Conservation (phyloP, 1,140 invertebrate genomes). For the Wasmannia auropunctata region DNA sequence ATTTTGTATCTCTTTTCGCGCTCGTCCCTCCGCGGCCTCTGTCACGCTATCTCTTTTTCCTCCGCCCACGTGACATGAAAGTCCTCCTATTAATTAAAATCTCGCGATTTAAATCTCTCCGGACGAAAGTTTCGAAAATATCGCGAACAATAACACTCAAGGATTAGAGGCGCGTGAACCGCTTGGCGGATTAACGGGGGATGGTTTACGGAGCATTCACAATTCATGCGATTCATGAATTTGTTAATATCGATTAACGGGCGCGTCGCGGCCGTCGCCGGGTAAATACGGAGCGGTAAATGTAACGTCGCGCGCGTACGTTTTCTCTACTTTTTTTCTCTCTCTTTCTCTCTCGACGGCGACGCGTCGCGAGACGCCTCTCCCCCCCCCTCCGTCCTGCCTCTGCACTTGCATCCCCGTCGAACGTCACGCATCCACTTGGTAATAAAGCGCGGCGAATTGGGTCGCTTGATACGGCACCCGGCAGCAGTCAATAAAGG, state of each 20-base stretch:
- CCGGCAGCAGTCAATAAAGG: conserved; percentile 30
- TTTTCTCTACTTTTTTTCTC: neutral
- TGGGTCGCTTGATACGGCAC: conserved; percentile 53
- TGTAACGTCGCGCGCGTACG: neutral
- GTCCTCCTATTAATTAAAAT: neutral
- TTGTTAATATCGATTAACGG: conserved; percentile 23
- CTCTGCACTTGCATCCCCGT: conserved; percentile 39
- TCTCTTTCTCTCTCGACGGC: neutral
- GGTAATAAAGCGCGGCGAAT: conserved; percentile 63
- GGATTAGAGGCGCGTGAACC: conserved; percentile 8
- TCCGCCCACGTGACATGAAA: neutral
- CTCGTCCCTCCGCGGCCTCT: too few species aligned
- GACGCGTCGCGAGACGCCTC: conserved; percentile 34
- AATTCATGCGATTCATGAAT: conserved; percentile 23
- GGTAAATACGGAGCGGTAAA: neutral
- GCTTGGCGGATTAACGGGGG: neutral
- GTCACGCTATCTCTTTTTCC: neutral
- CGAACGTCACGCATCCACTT: conserved; percentile 20
- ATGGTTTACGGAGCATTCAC: conserved; percentile 2
- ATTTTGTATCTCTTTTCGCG: neutral
- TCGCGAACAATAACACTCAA: neutral
- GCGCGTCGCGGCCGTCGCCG: neutral
- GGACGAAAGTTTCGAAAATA: neutral
- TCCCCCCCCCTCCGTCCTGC: too few species aligned
- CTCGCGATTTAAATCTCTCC: neutral